Base-by-base conservation (phyloP, 2,113 vertebrate genomes). In the Callipepla squamata region DNA sequence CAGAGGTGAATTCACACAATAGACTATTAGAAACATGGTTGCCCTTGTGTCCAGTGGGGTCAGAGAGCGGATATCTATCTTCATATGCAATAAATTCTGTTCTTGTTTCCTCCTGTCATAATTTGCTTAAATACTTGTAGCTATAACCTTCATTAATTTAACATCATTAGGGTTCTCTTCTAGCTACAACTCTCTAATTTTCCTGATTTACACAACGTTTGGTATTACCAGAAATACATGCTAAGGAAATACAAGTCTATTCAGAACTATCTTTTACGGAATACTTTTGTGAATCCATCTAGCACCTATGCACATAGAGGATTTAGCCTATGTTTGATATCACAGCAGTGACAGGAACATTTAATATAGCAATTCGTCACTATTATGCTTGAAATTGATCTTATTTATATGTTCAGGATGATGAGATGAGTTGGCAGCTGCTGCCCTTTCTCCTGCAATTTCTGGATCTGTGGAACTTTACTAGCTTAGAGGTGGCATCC, bases 171-270 rank as follows among this genome's bases (percentile, higher is more conserved):
- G 91, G 94, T 85, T 67, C 76, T 72, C 91, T 96, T 93, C 95
- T 94, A 95, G 95, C 91, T 87, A 79, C 92, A 94, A 80, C 53
- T 68, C 91, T 92, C 83, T 94, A 80, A 92, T 95, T 94, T 96
- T 93, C 88, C 93, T 74, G 78, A 11, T 87, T 92, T 94, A 87
- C 85, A 78, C 65, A 78, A 90, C 89, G 85, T 94, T 93, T 96
- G 87, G 63, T 93, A 80, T 92, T 85, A 86, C 87, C 77, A 25
- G 59, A 94, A 91, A 87, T 53, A 32, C 1, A 6, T 42, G 7
- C 25, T 32, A 58, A 63, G 30, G 55, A 48, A 82, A 32, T 6
- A 6, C 2, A 9, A 87, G 2, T 14, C 50, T 68, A 2, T 15
- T 61, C 17, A 61, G 13, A 57, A 18, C 13, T 48, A 4, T 30